A percentile compares a stretch with the other conserved stretches of the same genome.
phyloP scores from a whole-genome alignment of 2,888 invertebrate species.

The Dicycla oo region DNA sequence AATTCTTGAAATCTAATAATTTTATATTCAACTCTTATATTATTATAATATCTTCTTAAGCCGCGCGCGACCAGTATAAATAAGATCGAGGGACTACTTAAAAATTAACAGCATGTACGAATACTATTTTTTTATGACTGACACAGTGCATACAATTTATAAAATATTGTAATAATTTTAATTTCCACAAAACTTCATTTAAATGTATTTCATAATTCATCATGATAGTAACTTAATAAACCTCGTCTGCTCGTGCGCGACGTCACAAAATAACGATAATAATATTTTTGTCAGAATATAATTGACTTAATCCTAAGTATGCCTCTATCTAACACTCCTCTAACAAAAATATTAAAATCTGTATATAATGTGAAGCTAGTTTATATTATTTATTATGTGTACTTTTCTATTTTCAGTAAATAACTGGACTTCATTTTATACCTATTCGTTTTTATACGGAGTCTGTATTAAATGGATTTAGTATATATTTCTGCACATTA shows the following conservation, averaged over 20 bases:
- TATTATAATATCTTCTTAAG: conserved; percentile 11
- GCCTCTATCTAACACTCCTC: conserved; percentile 35
- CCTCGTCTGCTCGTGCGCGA: conserved; percentile 1
- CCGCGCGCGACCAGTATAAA: conserved; percentile 9
- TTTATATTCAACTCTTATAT: conserved; percentile 18
- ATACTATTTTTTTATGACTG: background rate
- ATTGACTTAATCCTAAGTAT: conserved; percentile 28
- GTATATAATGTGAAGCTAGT: conserved; percentile 41
- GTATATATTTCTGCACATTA: conserved; percentile 38
- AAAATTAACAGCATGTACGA: conserved; percentile 9
- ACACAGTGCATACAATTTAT: background rate
- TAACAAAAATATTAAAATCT: conserved; percentile 35
- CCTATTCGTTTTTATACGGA: conserved; percentile 47
- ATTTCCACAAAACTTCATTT: background rate
- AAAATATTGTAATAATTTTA: conserved; percentile 6
- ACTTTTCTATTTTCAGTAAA: conserved; percentile 61
- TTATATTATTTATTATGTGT: conserved; percentile 59
- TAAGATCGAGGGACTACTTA: background rate
- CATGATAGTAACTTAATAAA: background rate
- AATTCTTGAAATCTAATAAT: conserved; percentile 32
- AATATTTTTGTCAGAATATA: conserved; percentile 13
- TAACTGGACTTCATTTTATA: conserved; percentile 58
- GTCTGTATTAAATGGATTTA: conserved; percentile 50
- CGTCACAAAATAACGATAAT: conserved; percentile 6
- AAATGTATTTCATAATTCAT: background rate